Percentiles rank a stretch among this genome's conserved stretches.
Evolutionary conservation across 2,888 invertebrate species (phyloP).

Genomic region (Sphaeridia pumilis): DNA sequence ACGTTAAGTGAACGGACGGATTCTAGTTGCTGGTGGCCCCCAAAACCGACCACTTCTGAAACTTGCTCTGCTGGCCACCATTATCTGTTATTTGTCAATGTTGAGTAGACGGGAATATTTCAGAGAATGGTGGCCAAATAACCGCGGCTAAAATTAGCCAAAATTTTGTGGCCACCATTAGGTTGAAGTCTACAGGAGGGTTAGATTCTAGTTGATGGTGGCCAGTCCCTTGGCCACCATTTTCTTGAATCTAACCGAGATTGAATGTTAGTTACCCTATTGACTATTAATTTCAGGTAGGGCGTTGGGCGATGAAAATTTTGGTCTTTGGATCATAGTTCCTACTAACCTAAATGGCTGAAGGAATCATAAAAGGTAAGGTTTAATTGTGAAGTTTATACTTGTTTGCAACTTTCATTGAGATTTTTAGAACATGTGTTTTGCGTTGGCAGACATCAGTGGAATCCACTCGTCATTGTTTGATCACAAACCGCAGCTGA

Average conservation of each 20-base stretch:
- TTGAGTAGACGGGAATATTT: too few relatives aligned
- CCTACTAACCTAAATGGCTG: slow-evolving; percentile 18
- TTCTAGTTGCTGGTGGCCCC: too few relatives aligned
- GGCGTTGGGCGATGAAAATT: neutral
- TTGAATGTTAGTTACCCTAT: too few relatives aligned
- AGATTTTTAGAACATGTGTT: neutral
- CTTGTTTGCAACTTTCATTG: neutral
- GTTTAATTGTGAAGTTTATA: neutral
- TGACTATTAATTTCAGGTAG: neutral
- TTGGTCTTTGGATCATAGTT: neutral
- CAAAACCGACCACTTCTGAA: too few relatives aligned
- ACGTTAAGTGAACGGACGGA: too few relatives aligned
- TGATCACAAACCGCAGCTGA: slow-evolving; percentile 73
- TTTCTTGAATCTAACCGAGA: too few relatives aligned
- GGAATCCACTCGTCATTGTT: slow-evolving; percentile 74
- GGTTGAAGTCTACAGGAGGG: too few relatives aligned
- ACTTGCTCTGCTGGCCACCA: too few relatives aligned
- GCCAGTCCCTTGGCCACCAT: neutral
- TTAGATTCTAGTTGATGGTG: neutral
- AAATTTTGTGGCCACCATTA: too few relatives aligned
- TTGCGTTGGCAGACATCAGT: slow-evolving; percentile 52
- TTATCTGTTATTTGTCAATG: too few relatives aligned
- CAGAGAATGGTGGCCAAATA: too few relatives aligned
- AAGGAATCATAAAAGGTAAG: slow-evolving; percentile 29
- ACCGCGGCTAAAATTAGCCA: too few relatives aligned